A percentile compares a stretch with the other conserved stretches of the same genome.
These are phyloP conservation scores for Tretioscincus oriximinensis DNA, from an alignment of 2,113 vertebrate species.

Conservation along the genomic window DNA sequence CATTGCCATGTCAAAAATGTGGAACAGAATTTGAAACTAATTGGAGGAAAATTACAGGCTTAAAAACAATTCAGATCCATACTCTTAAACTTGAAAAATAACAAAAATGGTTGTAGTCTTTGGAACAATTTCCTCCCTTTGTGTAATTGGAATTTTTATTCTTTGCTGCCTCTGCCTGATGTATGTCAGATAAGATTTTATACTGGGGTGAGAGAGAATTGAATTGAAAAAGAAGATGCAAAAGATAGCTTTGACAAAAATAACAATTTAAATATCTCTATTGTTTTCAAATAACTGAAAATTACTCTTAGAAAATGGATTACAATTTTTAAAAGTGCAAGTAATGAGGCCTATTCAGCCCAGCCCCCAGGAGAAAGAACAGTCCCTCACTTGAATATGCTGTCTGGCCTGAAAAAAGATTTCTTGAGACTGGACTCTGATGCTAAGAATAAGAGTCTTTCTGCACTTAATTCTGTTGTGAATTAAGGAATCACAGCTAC, in stretches of 20 bases:
- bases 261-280: slow-evolving; percentile 2
- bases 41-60: slow-evolving; percentile 25
- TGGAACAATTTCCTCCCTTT: slow-evolving; percentile 34
- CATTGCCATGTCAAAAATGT: slow-evolving; percentile 29
- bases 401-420: neutral
- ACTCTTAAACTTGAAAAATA: slow-evolving; percentile 25
- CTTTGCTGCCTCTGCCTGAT: slow-evolving; percentile 6
- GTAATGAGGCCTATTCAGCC: neutral
- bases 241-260: neutral
- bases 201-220: neutral
- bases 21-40: slow-evolving; percentile 30
- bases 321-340: slow-evolving; percentile 11
- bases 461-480: no score
- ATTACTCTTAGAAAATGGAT: slow-evolving; percentile 9
- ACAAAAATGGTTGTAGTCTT: slow-evolving; percentile 17
- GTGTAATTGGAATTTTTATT: slow-evolving; percentile 11
- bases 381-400: neutral
- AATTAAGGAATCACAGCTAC: no score
- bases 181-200: slow-evolving; percentile 2
- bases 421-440: neutral
- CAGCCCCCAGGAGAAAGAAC: neutral
- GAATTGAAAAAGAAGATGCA: neutral
- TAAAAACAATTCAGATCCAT: slow-evolving; percentile 31
- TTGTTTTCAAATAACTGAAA: slow-evolving; percentile 21
- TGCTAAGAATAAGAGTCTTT: no score